These are phyloP conservation scores for Noctua comes DNA, from an alignment of 2,888 invertebrate species.

Conservation along the genomic window DNA sequence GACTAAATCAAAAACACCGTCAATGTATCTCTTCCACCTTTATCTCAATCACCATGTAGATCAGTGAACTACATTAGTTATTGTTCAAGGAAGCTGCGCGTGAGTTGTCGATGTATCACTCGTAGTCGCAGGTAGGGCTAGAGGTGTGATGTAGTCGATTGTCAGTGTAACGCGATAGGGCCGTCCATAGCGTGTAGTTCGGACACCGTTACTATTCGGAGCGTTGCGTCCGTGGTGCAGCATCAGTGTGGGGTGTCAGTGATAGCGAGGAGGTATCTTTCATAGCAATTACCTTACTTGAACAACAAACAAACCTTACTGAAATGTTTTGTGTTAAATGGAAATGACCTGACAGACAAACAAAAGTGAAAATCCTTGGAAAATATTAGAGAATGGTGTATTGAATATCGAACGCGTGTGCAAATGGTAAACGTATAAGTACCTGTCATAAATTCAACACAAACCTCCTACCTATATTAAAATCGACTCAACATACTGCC, in stretches of 20 bases:
- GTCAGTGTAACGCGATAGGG: conserved; percentile 63
- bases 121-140: conserved; percentile 18
- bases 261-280: conserved; percentile 11
- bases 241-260: conserved; percentile 50
- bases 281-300: neutral
- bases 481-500: neutral
- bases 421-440: neutral
- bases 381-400: neutral
- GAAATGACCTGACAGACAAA: neutral
- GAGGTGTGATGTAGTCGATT: conserved; percentile 57
- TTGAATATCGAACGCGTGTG: neutral
- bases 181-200: conserved; percentile 27
- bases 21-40: neutral
- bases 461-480: neutral
- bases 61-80: conserved; percentile 19
- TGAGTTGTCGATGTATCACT: conserved; percentile 33
- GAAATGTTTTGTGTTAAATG: no score
- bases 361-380: neutral
- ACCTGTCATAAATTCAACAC: neutral
- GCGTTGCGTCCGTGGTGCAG: conserved; percentile 61
- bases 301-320: no score
- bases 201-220: conserved; percentile 66
- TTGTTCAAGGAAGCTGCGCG: conserved; percentile 48
- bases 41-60: conserved; percentile 19
- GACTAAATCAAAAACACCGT: neutral